A percentile compares a stretch with the other conserved stretches of the same genome.
phyloP scores from a whole-genome alignment of 1,140 invertebrate species.

The Holotrichia oblita region DNA sequence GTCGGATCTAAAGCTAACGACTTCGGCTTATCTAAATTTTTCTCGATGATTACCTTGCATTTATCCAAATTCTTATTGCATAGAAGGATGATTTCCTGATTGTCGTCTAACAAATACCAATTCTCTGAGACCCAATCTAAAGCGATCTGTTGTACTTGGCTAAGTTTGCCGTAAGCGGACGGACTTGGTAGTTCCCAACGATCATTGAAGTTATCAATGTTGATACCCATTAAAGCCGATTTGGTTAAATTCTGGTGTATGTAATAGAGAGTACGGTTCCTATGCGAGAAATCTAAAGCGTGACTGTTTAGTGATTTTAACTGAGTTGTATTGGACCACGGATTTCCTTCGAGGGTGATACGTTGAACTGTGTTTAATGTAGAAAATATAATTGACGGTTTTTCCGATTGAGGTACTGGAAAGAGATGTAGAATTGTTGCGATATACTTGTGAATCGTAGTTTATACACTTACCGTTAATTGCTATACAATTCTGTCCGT shows the following conservation, averaged over 20 bases:
- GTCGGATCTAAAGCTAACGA: slow-evolving; percentile 85
- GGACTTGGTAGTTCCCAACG: slow-evolving; percentile 68
- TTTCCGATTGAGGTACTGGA: slow-evolving; percentile 65
- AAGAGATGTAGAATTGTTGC: slow-evolving; percentile 45
- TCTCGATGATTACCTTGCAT: slow-evolving; percentile 75
- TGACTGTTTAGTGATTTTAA: slow-evolving; percentile 61
- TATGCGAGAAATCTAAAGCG: slow-evolving; percentile 66
- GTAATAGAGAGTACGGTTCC: slow-evolving; percentile 75
- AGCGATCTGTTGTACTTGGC: slow-evolving; percentile 74
- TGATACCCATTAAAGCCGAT: slow-evolving; percentile 67
- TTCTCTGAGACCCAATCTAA: slow-evolving; percentile 88
- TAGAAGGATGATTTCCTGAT: slow-evolving; percentile 75
- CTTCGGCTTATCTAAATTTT: slow-evolving; percentile 75
- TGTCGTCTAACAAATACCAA: slow-evolving; percentile 86
- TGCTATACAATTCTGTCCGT: slow-evolving; percentile 68
- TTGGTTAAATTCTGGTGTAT: slow-evolving; percentile 68
- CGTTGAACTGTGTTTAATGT: slow-evolving; percentile 65
- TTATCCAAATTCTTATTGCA: slow-evolving; percentile 71
- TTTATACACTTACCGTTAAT: slow-evolving; percentile 70
- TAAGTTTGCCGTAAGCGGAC: slow-evolving; percentile 66
- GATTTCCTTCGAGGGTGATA: slow-evolving; percentile 65
- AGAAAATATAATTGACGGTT: slow-evolving; percentile 65
- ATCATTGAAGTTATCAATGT: slow-evolving; percentile 68
- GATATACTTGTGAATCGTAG: neutral
- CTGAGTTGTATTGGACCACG: slow-evolving; percentile 61